Evolutionary conservation across 1,140 invertebrate genomes (phyloP).

Genomic region (Drosophila bipectinata): DNA sequence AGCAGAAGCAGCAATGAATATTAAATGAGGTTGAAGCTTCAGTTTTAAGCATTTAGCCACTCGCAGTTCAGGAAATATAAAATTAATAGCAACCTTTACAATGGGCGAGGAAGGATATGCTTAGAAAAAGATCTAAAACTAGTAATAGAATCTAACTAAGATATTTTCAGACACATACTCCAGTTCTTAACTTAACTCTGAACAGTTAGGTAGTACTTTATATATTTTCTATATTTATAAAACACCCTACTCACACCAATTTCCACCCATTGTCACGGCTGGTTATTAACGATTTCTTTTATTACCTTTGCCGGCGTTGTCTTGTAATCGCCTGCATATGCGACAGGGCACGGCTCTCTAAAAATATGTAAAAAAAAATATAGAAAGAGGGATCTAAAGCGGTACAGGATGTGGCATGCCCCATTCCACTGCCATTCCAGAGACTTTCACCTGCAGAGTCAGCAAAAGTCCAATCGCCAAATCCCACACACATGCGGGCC

Average conservation of each 20-base stretch:
- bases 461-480: constrained; percentile 40
- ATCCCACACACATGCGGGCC: constrained; percentile 57
- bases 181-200: too few relatives aligned
- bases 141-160: too few relatives aligned
- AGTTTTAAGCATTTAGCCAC: constrained; percentile 46
- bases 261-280: constrained; percentile 30
- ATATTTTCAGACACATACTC: too few relatives aligned
- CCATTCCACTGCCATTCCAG: constrained; percentile 1
- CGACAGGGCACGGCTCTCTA: constrained; percentile 9
- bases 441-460: constrained; percentile 62
- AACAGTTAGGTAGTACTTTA: too few relatives aligned
- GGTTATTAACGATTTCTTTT: constrained; percentile 55
- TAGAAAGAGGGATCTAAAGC: background rate
- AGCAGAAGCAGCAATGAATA: constrained; percentile 60
- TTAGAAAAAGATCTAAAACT: too few relatives aligned
- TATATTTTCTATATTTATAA: background rate
- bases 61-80: constrained; percentile 40
- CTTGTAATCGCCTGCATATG: constrained; percentile 54
- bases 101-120: constrained; percentile 12
- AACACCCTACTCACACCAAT: background rate
- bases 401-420: constrained; percentile 26
- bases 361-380: background rate
- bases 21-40: constrained; percentile 60
- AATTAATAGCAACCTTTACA: constrained; percentile 45
- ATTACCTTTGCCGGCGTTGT: constrained; percentile 48